Evolutionary conservation across 1,140 invertebrate species (phyloP).

Genomic region (Odontomachus brunneus): DNA sequence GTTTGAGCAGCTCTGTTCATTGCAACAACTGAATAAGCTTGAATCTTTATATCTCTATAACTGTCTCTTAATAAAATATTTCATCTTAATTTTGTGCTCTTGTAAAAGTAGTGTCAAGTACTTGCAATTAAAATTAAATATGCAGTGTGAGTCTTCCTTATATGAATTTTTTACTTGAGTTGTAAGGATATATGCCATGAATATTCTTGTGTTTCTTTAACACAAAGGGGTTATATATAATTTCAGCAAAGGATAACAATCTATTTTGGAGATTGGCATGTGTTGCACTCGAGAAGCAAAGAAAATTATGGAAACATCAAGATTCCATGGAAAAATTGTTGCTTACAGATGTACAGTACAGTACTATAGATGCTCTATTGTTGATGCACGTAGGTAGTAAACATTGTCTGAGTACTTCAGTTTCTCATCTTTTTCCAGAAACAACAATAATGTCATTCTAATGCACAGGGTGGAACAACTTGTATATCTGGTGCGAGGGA

Average conservation of each 20-base stretch:
- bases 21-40: neutral
- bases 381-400: conserved; percentile 78
- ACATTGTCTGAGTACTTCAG: neutral
- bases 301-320: conserved; percentile 74
- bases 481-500: conserved; percentile 82
- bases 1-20: conserved; percentile 5
- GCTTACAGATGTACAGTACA: conserved; percentile 74
- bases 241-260: conserved; percentile 77
- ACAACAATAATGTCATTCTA: neutral
- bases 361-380: conserved; percentile 79
- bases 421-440: neutral
- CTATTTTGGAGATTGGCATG: conserved; percentile 82
- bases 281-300: conserved; percentile 77
- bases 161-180: neutral
- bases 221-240: conserved; percentile 10
- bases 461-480: conserved; percentile 74
- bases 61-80: neutral
- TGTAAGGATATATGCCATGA: neutral
- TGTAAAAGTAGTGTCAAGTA: too few species aligned
- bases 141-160: too few species aligned
- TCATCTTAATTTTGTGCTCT: neutral
- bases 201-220: neutral
- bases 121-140: too few species aligned
- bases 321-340: conserved; percentile 71
- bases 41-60: neutral